phyloP scores from a whole-genome alignment of 2,888 invertebrate species.

The Pammene aurita region DNA sequence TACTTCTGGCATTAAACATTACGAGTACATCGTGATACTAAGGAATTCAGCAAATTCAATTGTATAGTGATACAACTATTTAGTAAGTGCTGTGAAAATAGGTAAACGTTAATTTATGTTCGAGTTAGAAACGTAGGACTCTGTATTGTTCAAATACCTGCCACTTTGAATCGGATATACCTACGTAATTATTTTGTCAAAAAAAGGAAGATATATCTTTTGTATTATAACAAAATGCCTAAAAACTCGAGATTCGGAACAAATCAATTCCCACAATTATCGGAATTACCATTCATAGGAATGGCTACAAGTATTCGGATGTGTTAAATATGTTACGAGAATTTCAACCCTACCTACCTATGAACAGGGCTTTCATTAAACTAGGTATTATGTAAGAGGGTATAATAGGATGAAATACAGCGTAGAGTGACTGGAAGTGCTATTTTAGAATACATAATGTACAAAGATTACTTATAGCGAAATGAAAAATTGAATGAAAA shows the following conservation, averaged over 20 bases:
- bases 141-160: too few species aligned
- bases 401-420: slow-evolving; percentile 16
- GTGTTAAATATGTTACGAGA: background rate
- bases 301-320: slow-evolving; percentile 2
- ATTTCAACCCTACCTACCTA: slow-evolving; percentile 15
- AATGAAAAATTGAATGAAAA: too few species aligned
- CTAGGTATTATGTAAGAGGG: slow-evolving; percentile 8
- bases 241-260: slow-evolving; percentile 63
- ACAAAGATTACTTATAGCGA: too few species aligned
- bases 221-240: slow-evolving; percentile 46
- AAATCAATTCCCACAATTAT: slow-evolving; percentile 60
- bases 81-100: slow-evolving; percentile 14
- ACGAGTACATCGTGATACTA: background rate
- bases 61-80: slow-evolving; percentile 27
- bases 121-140: background rate
- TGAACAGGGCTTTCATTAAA: slow-evolving; percentile 10
- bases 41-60: slow-evolving; percentile 31
- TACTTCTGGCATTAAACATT: background rate
- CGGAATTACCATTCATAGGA: slow-evolving; percentile 41
- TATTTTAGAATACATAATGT: background rate
- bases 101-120: slow-evolving; percentile 1
- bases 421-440: slow-evolving; percentile 21
- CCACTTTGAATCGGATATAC: too few species aligned
- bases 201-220: slow-evolving; percentile 3
- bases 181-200: too few species aligned